Percentiles rank a stretch among this genome's conserved stretches.
Conservation (phyloP, 2,113 vertebrate species). For the Gallinago paraguaiae region DNA sequence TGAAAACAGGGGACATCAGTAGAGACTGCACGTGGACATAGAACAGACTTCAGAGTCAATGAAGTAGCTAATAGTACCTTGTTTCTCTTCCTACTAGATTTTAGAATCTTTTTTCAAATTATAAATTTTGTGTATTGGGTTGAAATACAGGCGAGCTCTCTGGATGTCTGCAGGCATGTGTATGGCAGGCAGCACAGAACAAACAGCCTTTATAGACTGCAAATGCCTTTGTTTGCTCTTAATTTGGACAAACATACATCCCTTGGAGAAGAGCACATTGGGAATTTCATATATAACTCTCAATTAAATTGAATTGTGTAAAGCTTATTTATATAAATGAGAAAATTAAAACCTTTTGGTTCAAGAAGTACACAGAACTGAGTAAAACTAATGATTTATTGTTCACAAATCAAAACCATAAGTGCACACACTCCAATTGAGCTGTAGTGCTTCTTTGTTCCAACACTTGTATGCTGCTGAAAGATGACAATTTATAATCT, state of each 20-base stretch:
- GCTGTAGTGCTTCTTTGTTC: conserved; percentile 55
- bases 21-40: accelerated
- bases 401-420: conserved; percentile 60
- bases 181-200: background rate
- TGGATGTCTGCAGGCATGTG: conserved; percentile 11
- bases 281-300: conserved; percentile 38
- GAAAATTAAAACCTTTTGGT: conserved; percentile 65
- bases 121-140: background rate
- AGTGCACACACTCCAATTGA: conserved; percentile 4
- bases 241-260: conserved; percentile 33
- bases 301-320: conserved; percentile 56
- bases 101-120: background rate
- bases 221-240: conserved; percentile 33
- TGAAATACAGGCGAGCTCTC: background rate
- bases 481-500: conserved; percentile 47
- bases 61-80: background rate
- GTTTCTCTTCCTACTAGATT: background rate
- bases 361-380: conserved; percentile 32
- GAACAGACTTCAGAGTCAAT: background rate
- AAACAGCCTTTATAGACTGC: conserved; percentile 10
- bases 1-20: background rate
- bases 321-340: conserved; percentile 66
- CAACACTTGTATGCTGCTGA: conserved; percentile 27
- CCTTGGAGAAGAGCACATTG: conserved; percentile 24
- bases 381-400: conserved; percentile 69